Base-by-base conservation (phyloP, 2,888 invertebrate species). In the Nesidiocoris tenuis region DNA sequence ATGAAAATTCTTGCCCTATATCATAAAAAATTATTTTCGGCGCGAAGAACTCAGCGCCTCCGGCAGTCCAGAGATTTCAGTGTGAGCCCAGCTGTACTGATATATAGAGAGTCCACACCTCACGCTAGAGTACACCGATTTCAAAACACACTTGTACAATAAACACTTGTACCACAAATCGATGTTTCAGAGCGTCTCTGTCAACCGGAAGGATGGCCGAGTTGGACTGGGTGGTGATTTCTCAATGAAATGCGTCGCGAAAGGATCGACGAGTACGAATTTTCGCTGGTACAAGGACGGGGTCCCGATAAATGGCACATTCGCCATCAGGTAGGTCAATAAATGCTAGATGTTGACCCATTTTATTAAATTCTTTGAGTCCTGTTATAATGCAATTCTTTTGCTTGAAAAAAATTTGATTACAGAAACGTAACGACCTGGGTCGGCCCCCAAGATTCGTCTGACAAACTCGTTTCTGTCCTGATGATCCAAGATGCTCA, bases 241-340 rank as follows among this genome's bases (percentile, higher is more conserved):
- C 81, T 89, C 90, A 81, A 85, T 94, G 79, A 90, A 90, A 75
- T 94, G 94, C 82, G 87, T 89, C 80, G 92, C 92, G 22, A 89
- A 91, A 82, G 93, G 93, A 71, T 91, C 92, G 64, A 88, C 90
- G 0, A 87, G 88, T 79, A 90, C 91, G 82, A 87, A 86, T 72
- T 93, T 93, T 83, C 88, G 88, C 24, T 94, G 93, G 93, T 92
- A 89, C 85, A 94, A 94, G 83, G 93, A 93, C 82, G 90, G 90
- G 3, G 86, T 90, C 79, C 87, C 88, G 80, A 89, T 94, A 78
- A 93, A 93, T 84, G 89, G 90, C 80, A 89, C 90, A 78, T 88
- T 88, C 79, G 89, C 91, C 12, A 89, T 87, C 66, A 90, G 92
- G 93, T 90, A 84, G 85, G 64, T 21, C n/a, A n/a, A n/a, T n/a